phyloP scores from a whole-genome alignment of 2,888 invertebrate species.

The Aelia acuminata region DNA sequence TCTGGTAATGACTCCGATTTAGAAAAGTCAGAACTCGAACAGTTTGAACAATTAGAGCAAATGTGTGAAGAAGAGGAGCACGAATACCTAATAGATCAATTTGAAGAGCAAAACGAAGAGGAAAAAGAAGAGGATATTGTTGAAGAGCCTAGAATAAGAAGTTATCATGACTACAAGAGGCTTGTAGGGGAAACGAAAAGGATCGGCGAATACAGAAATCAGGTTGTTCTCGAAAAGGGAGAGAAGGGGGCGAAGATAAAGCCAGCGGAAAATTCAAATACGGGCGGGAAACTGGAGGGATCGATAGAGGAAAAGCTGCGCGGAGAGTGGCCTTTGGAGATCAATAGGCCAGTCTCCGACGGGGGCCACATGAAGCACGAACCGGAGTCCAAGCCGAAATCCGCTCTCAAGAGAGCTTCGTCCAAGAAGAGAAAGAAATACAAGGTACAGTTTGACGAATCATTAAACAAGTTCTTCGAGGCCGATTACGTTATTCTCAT shows the following conservation, averaged over 20 bases:
- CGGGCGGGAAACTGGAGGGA: constrained; percentile 57
- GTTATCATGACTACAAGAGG: constrained; percentile 63
- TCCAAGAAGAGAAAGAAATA: constrained; percentile 76
- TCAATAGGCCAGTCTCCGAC: constrained; percentile 62
- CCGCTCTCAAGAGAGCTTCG: constrained; percentile 68
- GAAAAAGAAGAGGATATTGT: constrained; percentile 54
- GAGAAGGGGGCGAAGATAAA: constrained; percentile 53
- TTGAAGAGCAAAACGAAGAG: constrained; percentile 61
- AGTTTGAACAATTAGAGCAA: constrained; percentile 64
- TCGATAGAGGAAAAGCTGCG: constrained; percentile 56
- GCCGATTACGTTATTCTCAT: constrained; percentile 93
- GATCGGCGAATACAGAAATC: constrained; percentile 61
- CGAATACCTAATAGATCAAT: constrained; percentile 69
- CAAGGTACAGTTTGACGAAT: constrained; percentile 90
- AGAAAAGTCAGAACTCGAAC: constrained; percentile 61
- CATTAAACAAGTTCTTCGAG: constrained; percentile 90
- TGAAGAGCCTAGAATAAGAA: constrained; percentile 66
- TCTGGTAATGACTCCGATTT: constrained; percentile 63
- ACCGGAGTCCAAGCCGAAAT: constrained; percentile 65
- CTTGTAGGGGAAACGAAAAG: constrained; percentile 56
- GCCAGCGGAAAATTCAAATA: constrained; percentile 69
- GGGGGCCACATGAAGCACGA: constrained; percentile 64
- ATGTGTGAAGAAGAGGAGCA: constrained; percentile 67
- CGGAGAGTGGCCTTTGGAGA: constrained; percentile 67
- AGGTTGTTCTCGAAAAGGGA: constrained; percentile 62